Evolutionary conservation across 2,797 vertebrate genomes (phyloP), one percentile per base, ranked within the genome.

Genomic region (Alcedo atthis): DNA sequence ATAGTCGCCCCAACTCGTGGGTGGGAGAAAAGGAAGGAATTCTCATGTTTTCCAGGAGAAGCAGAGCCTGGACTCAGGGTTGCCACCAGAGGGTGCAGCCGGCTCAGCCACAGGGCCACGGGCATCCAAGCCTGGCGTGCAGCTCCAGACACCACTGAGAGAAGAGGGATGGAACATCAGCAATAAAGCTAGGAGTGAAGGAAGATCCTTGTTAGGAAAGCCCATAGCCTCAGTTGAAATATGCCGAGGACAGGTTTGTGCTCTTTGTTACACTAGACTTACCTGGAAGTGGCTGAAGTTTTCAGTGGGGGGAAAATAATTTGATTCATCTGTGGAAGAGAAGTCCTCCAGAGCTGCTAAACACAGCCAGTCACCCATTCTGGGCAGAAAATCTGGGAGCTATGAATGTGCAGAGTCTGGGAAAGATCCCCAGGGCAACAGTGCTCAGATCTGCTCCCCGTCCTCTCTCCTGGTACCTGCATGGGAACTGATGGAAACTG

Each of bases 11-110:
- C n/a, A 8, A 0, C 42, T 43, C 3, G 1, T 5, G 40, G 15
- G 9, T 61, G 37, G 71, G 45, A 55, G 10, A 21, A 0, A 2
- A 15, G 0, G 19, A 15, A 75, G 61, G 54, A 21, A 46, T 80
- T 54, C 0, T 0, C 35, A 1, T 32, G 7, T 68, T 67, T 49
- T 48, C 61, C 28, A 6, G 68, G 40, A 62, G 51, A 82, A 85
- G 48, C 64, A 9, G 45, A 19, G 61, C 71, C 40, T 32, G 87
- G 30, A 3, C 21, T 33, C 16, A 5, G 61, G 64, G 42, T 30
- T 66, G 92, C 89, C 94, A 11, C 82, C 82, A 96, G 94, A 89
- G 89, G 94, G 92, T 84, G 93, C 90, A 93, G 87, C 37, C 14
- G 18, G 70, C 74, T 80, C 37, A 13, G 81, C 64, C 10, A 4